Evolutionary conservation across 1,140 invertebrate species (phyloP), one percentile per base, ranked within the genome.

Genomic region (Apis laboriosa): DNA sequence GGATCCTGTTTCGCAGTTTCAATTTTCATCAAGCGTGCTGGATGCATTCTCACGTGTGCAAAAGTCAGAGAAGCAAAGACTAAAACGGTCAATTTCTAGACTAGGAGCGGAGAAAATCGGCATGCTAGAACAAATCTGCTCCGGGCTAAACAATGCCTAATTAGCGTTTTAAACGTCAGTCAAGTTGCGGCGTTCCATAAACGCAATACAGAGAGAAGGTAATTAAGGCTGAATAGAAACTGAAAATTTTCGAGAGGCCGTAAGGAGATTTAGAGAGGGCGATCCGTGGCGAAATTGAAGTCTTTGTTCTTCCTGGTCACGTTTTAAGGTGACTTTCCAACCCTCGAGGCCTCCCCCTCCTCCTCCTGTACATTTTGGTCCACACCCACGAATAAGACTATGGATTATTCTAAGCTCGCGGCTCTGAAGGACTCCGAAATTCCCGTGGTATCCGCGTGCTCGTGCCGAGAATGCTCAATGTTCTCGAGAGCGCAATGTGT

Each of bases 321-420:
- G 90, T 90, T 83, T 88, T 72, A 80, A 76, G 70, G 83, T 86
- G 85, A 86, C 86, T 82, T 79, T 82, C 84, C 79, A 77, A 75
- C 79, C 81, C 76, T 76, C 28, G 80, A 55, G 84, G 58, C 34
- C 34, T 43, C 34, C 34, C 15, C 73, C 73, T 70, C 70, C 78
- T 75, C 71, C 74, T 86, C 86, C 86, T 86, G 34, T 84, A 84
- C 80, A 71, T 84, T 77, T 84, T 19, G 85, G 88, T 86, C 86
- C 85, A 91, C 89, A 90, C 85, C 90, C 88, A 85, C 55, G 73
- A 81, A 87, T 34, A 89, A 89, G 85, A 89, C 86, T 87, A 86
- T 89, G 90, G 86, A 89, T 91, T 88, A 91, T 89, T 90, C 90
- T 87, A 90, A 86, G 84, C 83, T 86, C 70, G 67, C 61, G 72